Base-by-base conservation (phyloP, 2,888 invertebrate genomes). In the Ophraella communa region DNA sequence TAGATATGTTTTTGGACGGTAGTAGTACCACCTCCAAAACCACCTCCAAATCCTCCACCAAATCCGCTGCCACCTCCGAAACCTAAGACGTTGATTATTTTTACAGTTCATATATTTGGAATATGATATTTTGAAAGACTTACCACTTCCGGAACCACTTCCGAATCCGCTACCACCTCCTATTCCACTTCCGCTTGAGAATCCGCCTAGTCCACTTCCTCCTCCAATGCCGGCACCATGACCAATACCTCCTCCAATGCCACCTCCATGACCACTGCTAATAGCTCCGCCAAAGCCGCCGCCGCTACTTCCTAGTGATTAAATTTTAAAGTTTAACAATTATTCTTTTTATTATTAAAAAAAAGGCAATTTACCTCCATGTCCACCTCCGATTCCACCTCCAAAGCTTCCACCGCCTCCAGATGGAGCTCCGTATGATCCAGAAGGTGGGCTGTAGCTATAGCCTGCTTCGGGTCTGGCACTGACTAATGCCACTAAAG, bases 1-100 rank as follows among this genome's bases (percentile, higher is more conserved):
- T 94, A 94, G 82, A 92, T 93, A 86, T 92, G 93, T 79, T 93
- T 93, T 80, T 92, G 92, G 71, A 93, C 89, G 47, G 92, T 84
- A 75, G 91, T 87, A 72, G 87, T 86, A 65, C 84, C 83, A 65
- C 84, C 82, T 69, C 79, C 76, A 30, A 77, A 77, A 53, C 78
- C 77, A 33, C 87, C 87, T 76, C 85, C 85, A 72, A 85, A 85
- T 51, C 84, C 77, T 77, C 84, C 74, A 20, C 70, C 72, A 14
- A 70, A 71, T 23, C 70, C 70, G 17, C 74, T 73, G 20, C 71
- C 72, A 33, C 81, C 82, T 57, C 80, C 73, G 33, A 82, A 83
- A 59, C 83, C 67, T 54, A 21, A 14, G 17, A 17, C n/a, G n/a
- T n/a, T n/a, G n/a, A n/a, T n/a, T n/a, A n/a, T n/a, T n/a, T n/a